Evolutionary conservation across 2,888 invertebrate species (phyloP).

Genomic region (Byasa hedistus): DNA sequence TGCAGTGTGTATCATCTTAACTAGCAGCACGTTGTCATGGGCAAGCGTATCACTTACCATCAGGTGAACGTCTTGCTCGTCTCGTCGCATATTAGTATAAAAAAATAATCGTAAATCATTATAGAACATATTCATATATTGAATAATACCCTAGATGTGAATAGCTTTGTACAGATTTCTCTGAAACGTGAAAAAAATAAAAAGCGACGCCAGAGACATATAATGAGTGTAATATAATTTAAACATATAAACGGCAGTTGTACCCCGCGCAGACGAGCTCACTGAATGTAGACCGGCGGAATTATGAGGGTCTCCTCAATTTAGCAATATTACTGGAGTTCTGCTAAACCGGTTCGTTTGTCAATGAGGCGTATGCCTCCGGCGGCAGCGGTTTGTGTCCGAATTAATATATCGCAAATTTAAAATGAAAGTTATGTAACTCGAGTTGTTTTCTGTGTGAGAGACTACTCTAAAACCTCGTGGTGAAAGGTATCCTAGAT

Average conservation of each 20-base stretch:
- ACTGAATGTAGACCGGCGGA: conserved; percentile 43
- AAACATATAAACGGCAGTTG: conserved; percentile 29
- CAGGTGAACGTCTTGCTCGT: too few relatives aligned
- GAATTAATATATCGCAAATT: not conserved
- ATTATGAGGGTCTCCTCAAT: conserved; percentile 63
- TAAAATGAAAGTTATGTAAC: too few relatives aligned
- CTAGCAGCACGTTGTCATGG: too few relatives aligned
- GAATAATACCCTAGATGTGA: too few relatives aligned
- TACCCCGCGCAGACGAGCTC: conserved; percentile 35
- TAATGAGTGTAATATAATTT: conserved; percentile 22
- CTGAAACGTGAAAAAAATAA: not conserved
- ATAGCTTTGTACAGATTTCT: not conserved
- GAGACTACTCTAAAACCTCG: too few relatives aligned
- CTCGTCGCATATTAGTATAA: too few relatives aligned
- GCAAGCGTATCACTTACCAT: too few relatives aligned
- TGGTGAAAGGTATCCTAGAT: too few relatives aligned
- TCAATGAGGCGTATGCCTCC: not conserved
- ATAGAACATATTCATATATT: too few relatives aligned
- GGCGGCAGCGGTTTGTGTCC: not conserved
- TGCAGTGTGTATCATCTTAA: too few relatives aligned
- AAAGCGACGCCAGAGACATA: not conserved
- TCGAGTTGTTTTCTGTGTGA: too few relatives aligned
- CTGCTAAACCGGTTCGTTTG: conserved; percentile 47
- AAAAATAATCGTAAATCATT: too few relatives aligned
- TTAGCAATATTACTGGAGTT: conserved; percentile 54